Conservation (phyloP, 2,113 vertebrate species). For the Ibidorhyncha struthersii region DNA sequence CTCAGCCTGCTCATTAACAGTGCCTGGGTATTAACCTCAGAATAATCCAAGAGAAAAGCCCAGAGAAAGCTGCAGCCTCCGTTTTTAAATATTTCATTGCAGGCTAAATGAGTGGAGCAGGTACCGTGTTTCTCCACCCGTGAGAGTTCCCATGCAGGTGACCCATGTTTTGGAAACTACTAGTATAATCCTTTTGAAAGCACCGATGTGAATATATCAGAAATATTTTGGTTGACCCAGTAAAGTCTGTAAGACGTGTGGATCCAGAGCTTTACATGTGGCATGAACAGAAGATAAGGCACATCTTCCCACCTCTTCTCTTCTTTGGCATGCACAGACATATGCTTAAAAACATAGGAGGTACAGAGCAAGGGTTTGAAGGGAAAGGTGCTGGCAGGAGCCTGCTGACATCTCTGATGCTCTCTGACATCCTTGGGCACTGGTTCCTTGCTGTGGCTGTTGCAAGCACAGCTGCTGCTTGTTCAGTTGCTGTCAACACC, state of each 20-base stretch:
- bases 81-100: background rate
- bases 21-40: constrained; percentile 19
- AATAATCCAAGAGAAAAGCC: background rate
- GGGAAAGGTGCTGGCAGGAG: constrained; percentile 9
- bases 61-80: background rate
- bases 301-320: background rate
- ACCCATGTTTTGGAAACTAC: background rate
- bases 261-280: background rate
- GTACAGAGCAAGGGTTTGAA: background rate
- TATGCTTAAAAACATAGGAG: background rate
- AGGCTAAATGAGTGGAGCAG: background rate
- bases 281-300: background rate
- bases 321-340: background rate
- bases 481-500: background rate
- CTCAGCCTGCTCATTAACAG: constrained; percentile 38
- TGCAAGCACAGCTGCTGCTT: constrained; percentile 32
- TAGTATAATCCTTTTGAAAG: background rate
- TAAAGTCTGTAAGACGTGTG: background rate
- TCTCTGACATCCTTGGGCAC: background rate
- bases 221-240: background rate
- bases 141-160: background rate
- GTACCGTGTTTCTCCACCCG: background rate
- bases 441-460: background rate
- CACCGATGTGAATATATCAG: background rate
- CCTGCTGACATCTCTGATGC: constrained; percentile 26